These are phyloP conservation scores for Formica selysi DNA, from an alignment of 1,140 invertebrate species.

Conservation along the genomic window DNA sequence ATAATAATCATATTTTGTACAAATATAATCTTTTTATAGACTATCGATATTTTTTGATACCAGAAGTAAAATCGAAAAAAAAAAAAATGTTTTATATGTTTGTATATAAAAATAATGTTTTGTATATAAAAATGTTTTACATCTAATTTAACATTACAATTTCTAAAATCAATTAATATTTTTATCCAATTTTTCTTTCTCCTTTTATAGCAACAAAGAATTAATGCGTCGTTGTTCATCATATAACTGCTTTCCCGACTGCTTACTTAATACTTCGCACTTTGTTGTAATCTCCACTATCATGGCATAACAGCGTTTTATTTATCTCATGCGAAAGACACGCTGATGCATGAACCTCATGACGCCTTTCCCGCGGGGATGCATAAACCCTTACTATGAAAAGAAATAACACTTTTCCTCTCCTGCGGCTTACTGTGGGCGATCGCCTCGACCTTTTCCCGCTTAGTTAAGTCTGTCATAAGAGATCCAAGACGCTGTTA, in stretches of 20 bases:
- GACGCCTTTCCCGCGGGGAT: conserved; percentile 29
- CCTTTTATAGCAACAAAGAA: neutral
- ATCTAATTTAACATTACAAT: neutral
- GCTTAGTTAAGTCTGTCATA: conserved; percentile 39
- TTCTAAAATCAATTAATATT: neutral
- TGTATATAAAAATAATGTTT: too few species aligned
- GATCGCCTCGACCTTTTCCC: conserved; percentile 26
- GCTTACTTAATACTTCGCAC: neutral
- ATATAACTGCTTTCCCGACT: conserved; percentile 4
- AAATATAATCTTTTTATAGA: neutral
- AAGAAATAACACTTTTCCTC: conserved; percentile 43
- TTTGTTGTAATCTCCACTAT: conserved; percentile 17
- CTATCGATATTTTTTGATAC: neutral
- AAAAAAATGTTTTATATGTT: too few species aligned
- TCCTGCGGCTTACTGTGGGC: conserved; percentile 35
- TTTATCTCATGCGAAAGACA: conserved; percentile 54
- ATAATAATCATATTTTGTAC: neutral
- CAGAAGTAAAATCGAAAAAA: neutral
- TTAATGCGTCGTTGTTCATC: neutral
- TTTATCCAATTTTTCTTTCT: neutral
- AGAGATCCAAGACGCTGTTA: conserved; percentile 55
- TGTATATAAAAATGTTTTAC: neutral
- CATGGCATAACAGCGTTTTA: conserved; percentile 27
- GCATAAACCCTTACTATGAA: conserved; percentile 17
- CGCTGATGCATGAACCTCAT: conserved; percentile 37